A percentile compares a stretch with the other conserved stretches of the same genome.
Evolutionary conservation across 2,113 vertebrate species (phyloP).

Genomic region (Ursus arctos): DNA sequence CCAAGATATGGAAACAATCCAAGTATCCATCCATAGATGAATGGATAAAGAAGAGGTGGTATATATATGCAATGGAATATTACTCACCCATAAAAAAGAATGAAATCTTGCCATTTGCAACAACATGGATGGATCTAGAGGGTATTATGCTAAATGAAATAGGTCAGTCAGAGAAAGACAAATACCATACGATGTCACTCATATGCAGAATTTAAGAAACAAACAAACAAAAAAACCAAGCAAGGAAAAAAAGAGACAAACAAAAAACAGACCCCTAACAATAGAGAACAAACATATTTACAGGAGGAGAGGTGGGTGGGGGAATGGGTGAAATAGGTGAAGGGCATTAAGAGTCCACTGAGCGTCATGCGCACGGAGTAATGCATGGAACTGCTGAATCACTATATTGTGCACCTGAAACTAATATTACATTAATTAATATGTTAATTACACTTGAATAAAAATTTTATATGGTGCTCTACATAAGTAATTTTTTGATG

Average conservation of each 20-base stretch:
- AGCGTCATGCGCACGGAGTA: background rate
- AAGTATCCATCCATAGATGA: background rate
- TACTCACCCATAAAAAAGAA: background rate
- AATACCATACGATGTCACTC: background rate
- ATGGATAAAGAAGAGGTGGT: background rate
- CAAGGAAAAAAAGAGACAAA: background rate
- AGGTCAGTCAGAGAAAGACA: background rate
- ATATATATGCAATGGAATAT: background rate
- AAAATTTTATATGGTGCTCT: background rate
- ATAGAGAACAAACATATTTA: background rate
- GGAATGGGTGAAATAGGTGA: background rate
- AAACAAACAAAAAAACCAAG: background rate
- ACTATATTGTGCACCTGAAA: background rate
- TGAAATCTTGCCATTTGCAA: background rate
- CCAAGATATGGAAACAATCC: background rate
- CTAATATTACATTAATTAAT: background rate
- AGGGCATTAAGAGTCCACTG: background rate
- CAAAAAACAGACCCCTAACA: background rate
- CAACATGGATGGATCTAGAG: background rate
- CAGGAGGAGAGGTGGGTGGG: background rate
- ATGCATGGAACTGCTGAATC: background rate
- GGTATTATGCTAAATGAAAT: background rate
- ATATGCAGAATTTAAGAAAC: background rate
- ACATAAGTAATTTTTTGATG: background rate
- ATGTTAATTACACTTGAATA: background rate